These are phyloP conservation scores for Nemurella pictetii DNA, from an alignment of 2,888 invertebrate species.

Conservation along the genomic window DNA sequence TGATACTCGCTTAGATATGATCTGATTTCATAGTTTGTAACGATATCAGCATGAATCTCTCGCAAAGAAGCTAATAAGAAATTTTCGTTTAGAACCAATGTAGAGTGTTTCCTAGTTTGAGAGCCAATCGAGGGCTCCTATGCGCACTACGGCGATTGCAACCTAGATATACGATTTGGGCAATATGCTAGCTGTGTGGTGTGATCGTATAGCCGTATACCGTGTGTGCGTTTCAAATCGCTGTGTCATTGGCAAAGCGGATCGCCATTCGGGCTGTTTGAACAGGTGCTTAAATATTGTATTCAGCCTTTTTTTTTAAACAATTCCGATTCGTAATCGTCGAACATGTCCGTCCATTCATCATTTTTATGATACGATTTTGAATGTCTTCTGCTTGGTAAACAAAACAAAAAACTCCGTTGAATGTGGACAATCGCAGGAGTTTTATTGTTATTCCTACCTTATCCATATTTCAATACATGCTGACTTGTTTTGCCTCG, in stretches of 20 bases:
- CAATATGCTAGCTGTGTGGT: background rate
- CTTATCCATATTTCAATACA: background rate
- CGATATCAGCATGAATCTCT: too few species aligned
- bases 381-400: background rate
- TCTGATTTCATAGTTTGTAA: too few species aligned
- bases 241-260: background rate
- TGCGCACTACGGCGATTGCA: background rate
- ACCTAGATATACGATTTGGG: background rate
- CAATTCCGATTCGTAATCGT: background rate
- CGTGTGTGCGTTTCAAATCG: background rate
- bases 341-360: background rate
- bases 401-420: background rate
- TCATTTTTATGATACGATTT: background rate
- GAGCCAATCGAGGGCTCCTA: too few species aligned
- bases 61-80: too few species aligned
- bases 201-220: too few species aligned
- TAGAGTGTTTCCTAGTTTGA: too few species aligned
- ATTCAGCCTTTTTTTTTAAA: background rate
- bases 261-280: background rate
- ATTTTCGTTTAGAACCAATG: too few species aligned
- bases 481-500: background rate
- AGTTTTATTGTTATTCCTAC: background rate
- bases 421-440: background rate
- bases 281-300: background rate
- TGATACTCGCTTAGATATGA: too few species aligned